Base-by-base conservation (phyloP, 2,113 vertebrate species). In the Uria lomvia region DNA sequence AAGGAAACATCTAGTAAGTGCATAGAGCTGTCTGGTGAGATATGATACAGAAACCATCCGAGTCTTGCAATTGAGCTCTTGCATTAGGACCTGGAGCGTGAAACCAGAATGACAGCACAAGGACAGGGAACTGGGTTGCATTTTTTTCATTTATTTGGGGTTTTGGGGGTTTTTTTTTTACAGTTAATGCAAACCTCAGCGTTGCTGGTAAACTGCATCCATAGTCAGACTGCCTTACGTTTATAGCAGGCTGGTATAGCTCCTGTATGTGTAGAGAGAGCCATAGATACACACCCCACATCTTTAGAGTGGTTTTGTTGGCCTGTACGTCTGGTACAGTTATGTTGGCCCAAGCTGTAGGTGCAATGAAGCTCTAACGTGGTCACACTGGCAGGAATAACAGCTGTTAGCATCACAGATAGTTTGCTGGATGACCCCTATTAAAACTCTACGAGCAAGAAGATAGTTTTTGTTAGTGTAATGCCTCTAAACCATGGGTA, bases 161-260 rank as follows among this genome's bases (percentile, higher is more conserved):
- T 30, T 74, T 49, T 34, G 6, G 14, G 42, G 15, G 3, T 5
- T 15, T 40, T 40, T 55, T 56, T 91, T 79, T 36, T 40, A 11
- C 24, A 42, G 43, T 66, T 90, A 34, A 34, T 53, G 43, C 0
- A 1, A 73, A 40, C 38, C 11, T 83, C 36, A 56, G 53, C 40
- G 71, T 86, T 72, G 40, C 53, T 60, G 22, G 5, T 72, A 24
- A 67, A 36, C 56, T 38, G 21, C 11, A 21, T 76, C 58, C 4
- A 3, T n/a, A 32, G 23, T 13, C 18, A 23, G 26, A 67, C 6
- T 30, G 23, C 49, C 40, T 47, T 43, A 5, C 0, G 0, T 70
- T 60, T 60, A 0, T 12, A 53, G 50, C 34, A 45, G 55, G 68
- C 36, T 85, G 58, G 17, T 42, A 12, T 42, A 67, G n/a, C 53